Evolutionary conservation across 2,113 vertebrate genomes (phyloP).

Genomic region (Myiopsitta monachus): DNA sequence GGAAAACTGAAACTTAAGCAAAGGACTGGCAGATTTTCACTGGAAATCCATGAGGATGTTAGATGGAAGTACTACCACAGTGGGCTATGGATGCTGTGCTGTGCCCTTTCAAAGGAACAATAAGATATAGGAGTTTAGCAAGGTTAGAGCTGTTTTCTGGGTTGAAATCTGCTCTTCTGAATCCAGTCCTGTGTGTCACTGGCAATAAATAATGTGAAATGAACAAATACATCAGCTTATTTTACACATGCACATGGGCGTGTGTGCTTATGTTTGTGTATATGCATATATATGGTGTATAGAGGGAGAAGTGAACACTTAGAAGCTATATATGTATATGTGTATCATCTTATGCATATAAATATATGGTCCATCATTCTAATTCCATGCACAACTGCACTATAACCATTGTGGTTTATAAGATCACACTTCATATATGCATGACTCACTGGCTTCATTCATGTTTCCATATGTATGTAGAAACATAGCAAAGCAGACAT

Average conservation of each 20-base stretch:
- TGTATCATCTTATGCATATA: conserved; percentile 63
- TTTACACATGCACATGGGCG: background rate
- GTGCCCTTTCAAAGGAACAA: background rate
- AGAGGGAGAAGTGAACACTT: conserved; percentile 20
- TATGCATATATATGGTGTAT: conserved; percentile 27
- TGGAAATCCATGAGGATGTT: background rate
- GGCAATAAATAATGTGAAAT: background rate
- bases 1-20: background rate
- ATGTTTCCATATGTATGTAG: conserved; percentile 98
- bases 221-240: background rate
- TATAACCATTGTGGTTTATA: conserved; percentile 73
- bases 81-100: background rate
- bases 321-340: conserved; percentile 65
- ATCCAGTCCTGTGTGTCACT: background rate
- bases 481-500: conserved; percentile 99
- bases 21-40: background rate
- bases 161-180: background rate
- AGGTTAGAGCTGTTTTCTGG: background rate
- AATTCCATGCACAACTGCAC: conserved; percentile 70
- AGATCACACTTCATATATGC: conserved; percentile 81
- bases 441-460: conserved; percentile 95
- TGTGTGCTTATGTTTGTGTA: conserved; percentile 10
- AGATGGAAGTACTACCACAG: background rate
- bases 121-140: background rate
- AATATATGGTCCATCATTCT: conserved; percentile 65